Percentiles rank a stretch among this genome's conserved stretches.
Conservation (phyloP, 2,888 invertebrate species). For the Xanthia togata region DNA sequence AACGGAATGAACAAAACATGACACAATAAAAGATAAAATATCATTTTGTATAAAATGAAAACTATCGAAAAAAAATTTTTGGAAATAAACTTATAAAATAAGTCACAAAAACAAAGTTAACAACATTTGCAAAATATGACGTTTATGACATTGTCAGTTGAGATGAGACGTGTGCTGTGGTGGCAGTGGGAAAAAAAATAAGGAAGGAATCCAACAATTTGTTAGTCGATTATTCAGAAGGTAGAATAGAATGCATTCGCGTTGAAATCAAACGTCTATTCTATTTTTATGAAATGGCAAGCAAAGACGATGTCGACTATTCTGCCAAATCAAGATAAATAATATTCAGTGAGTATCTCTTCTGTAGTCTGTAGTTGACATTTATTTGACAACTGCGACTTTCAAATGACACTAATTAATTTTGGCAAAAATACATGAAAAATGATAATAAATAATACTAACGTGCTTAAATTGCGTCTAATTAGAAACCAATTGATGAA, state of each 20-base stretch:
- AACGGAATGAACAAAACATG: slow-evolving; percentile 69
- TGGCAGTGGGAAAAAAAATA: slow-evolving; percentile 17
- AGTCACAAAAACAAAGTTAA: slow-evolving; percentile 53
- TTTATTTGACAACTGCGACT: slow-evolving; percentile 76
- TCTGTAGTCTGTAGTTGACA: slow-evolving; percentile 1
- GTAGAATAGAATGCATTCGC: background rate
- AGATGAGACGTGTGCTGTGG: slow-evolving; percentile 6
- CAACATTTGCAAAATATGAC: slow-evolving; percentile 31
- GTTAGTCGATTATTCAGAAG: slow-evolving; percentile 16
- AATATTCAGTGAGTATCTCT: too few species aligned
- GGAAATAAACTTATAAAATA: slow-evolving; percentile 31
- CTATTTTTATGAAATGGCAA: too few species aligned
- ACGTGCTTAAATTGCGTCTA: background rate
- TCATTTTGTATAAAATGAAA: slow-evolving; percentile 70
- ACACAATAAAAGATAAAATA: slow-evolving; percentile 66
- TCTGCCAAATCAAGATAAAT: too few species aligned
- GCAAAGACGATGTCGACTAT: too few species aligned
- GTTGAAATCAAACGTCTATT: background rate
- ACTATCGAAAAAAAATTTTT: slow-evolving; percentile 46
- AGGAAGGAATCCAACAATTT: background rate
- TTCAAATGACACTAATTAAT: slow-evolving; percentile 81
- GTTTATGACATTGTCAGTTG: slow-evolving; percentile 38
- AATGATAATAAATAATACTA: slow-evolving; percentile 8
- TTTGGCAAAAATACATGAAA: slow-evolving; percentile 4
- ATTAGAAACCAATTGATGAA: slow-evolving; percentile 15